Conservation (phyloP, 1,140 invertebrate species). For the Rhizoglyphus robini region DNA sequence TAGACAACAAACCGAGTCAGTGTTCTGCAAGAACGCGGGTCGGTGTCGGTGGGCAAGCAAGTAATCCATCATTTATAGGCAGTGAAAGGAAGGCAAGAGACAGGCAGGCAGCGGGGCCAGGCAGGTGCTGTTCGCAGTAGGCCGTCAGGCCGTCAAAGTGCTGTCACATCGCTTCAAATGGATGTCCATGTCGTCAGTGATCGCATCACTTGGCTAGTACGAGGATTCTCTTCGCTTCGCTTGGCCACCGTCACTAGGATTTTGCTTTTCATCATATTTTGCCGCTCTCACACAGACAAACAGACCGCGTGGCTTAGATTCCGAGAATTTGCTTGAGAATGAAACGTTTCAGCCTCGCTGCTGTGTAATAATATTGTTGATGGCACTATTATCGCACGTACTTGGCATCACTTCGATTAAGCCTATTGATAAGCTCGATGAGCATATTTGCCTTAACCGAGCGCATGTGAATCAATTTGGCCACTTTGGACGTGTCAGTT, state of each 20-base stretch:
- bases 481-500: not conserved
- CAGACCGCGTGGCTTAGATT: no score
- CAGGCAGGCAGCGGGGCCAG: not conserved
- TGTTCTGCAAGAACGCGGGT: not conserved
- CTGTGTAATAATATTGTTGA: not conserved
- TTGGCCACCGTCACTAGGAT: conserved; percentile 1
- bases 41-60: conserved; percentile 3
- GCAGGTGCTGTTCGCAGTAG: conserved; percentile 15
- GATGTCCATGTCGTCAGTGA: conserved; percentile 10
- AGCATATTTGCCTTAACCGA: not conserved
- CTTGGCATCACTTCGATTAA: not conserved
- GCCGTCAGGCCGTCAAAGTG: conserved; percentile 9
- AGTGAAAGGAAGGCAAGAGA: conserved; percentile 8
- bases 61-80: conserved; percentile 15
- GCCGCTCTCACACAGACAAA: no score
- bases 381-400: not conserved
- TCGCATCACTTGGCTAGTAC: conserved; percentile 6
- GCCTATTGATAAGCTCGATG: not conserved
- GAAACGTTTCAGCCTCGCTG: not conserved
- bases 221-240: conserved; percentile 7
- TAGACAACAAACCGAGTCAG: not conserved
- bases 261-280: conserved; percentile 1
- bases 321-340: not conserved
- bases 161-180: conserved; percentile 11
- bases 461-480: not conserved